Evolutionary conservation across 2,797 vertebrate species (phyloP).

Genomic region (Melanotaenia nigrans): DNA sequence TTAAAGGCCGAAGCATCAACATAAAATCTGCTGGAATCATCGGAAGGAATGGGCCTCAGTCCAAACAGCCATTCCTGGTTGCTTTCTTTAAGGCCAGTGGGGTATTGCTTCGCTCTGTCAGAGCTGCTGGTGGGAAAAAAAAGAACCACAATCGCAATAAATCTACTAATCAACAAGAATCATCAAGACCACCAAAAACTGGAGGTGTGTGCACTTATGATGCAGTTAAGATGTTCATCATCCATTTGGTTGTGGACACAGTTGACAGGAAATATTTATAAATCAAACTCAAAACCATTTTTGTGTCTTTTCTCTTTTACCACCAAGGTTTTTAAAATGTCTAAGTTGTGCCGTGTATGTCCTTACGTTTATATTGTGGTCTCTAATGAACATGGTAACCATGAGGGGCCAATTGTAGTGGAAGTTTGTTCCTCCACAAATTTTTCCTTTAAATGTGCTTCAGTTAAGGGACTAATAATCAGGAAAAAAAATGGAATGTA

Average conservation of each 20-base stretch:
- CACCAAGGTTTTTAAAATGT: not conserved
- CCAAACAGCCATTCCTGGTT: conserved; percentile 98
- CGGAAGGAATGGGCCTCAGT: conserved; percentile 94
- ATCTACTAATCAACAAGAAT: conserved; percentile 89
- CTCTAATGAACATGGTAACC: too few relatives aligned
- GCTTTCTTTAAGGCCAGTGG: conserved; percentile 99
- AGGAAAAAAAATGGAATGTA: not conserved
- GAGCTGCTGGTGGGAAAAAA: conserved; percentile 91
- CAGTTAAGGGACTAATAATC: not conserved
- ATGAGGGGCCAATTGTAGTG: too few relatives aligned
- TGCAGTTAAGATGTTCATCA: not conserved
- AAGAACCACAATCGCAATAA: conserved; percentile 97
- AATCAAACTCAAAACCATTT: not conserved
- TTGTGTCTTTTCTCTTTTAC: not conserved
- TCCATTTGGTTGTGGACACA: not conserved
- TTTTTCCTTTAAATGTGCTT: not conserved
- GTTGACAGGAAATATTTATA: not conserved
- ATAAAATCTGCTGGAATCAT: conserved; percentile 97
- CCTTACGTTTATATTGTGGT: too few relatives aligned
- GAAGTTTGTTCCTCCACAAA: too few relatives aligned
- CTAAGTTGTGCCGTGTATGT: not conserved
- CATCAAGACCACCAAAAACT: conserved; percentile 86
- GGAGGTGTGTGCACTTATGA: conserved; percentile 83
- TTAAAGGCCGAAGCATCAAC: conserved; percentile 92
- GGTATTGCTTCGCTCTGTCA: conserved; percentile 94